Percentiles rank a stretch among this genome's conserved stretches.
Conservation (phyloP, 53 echinoderm and acorn worm genomes). For the Echinarachnius parma region DNA sequence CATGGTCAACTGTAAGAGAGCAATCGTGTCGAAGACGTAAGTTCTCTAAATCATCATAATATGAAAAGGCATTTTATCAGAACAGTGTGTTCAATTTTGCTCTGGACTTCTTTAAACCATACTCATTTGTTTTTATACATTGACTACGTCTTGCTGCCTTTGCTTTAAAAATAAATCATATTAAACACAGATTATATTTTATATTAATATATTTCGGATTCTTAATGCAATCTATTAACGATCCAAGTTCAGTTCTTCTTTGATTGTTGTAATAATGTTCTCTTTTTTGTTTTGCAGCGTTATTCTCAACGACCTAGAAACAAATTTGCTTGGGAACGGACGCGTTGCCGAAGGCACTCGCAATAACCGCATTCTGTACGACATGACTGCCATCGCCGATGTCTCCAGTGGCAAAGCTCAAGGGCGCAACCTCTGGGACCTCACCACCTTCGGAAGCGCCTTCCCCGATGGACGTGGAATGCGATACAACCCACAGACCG, state of each 20-base stretch:
- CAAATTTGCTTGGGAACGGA: conserved; percentile 19
- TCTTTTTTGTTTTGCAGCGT: conserved; percentile 30
- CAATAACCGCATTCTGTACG: conserved; percentile 66
- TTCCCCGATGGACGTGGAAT: conserved; percentile 62
- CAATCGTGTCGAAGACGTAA: conserved; percentile 85
- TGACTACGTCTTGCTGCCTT: too few relatives aligned
- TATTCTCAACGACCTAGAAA: conserved; percentile 40
- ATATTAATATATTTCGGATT: background rate
- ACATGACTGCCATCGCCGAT: conserved; percentile 60
- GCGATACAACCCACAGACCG: conserved; percentile 51
- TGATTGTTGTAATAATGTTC: background rate
- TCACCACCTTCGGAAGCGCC: conserved; percentile 69
- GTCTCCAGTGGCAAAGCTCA: conserved; percentile 62
- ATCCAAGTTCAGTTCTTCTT: background rate
- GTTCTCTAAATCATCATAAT: background rate
- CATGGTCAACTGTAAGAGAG: conserved; percentile 69
- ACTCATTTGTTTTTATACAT: too few relatives aligned
- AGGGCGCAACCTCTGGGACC: conserved; percentile 73
- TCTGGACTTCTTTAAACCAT: too few relatives aligned
- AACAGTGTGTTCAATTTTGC: too few relatives aligned
- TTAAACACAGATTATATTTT: background rate
- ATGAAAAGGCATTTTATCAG: background rate
- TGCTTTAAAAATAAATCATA: background rate
- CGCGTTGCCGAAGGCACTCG: conserved; percentile 56
- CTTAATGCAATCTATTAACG: too few relatives aligned